Percentiles rank a stretch among this genome's conserved stretches.
phyloP scores from a whole-genome alignment of 2,797 vertebrate genomes.

The Hemibagrus guttatus region DNA sequence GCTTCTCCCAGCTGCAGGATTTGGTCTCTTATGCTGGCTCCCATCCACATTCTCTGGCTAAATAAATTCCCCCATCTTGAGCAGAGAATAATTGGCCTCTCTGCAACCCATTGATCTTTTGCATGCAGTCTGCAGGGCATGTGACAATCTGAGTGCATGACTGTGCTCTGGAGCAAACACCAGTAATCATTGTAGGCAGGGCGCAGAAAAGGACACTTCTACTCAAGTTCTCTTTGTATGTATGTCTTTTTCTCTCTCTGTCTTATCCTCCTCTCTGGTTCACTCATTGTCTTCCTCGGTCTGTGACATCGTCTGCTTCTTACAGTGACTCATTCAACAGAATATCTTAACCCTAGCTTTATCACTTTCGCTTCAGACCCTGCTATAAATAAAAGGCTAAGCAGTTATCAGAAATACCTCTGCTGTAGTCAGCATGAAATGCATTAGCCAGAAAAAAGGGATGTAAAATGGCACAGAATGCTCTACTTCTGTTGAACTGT shows the following conservation, averaged over 20 bases:
- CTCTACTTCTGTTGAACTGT: not conserved
- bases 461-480: conserved; percentile 16
- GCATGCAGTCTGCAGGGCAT: conserved; percentile 44
- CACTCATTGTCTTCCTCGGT: not conserved
- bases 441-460: not conserved
- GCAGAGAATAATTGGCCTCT: conserved; percentile 37
- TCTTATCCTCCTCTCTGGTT: not conserved
- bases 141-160: conserved; percentile 53
- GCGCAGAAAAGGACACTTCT: conserved; percentile 36
- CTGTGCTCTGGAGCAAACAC: conserved; percentile 47
- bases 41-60: conserved; percentile 33
- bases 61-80: conserved; percentile 41
- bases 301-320: not conserved
- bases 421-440: conserved; percentile 28
- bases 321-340: conserved; percentile 31
- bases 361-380: conserved; percentile 37
- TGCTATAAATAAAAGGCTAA: conserved; percentile 36
- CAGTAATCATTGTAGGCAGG: conserved; percentile 40
- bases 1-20: not conserved
- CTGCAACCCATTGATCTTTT: conserved; percentile 52
- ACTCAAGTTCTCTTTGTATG: conserved; percentile 18
- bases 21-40: conserved; percentile 36
- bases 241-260: conserved; percentile 17
- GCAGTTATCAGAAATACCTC: conserved; percentile 29
- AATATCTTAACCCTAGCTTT: conserved; percentile 28